Evolutionary conservation across 2,797 vertebrate genomes (phyloP).

Genomic region (Pseudochromis fuscus): DNA sequence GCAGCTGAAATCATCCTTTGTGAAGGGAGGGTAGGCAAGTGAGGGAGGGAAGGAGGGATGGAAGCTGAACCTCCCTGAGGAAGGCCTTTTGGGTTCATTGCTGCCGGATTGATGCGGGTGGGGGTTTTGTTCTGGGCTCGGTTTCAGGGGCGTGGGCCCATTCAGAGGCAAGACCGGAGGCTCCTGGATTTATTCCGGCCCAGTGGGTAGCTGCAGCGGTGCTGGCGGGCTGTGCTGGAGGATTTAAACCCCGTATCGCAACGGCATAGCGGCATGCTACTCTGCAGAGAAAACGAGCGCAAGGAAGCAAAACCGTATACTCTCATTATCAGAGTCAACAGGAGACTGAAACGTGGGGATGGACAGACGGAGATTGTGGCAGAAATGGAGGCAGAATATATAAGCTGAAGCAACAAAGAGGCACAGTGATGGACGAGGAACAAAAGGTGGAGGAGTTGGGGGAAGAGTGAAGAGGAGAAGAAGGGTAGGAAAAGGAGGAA

Average conservation of each 20-base stretch:
- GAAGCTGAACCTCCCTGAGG: slow-evolving; percentile 66
- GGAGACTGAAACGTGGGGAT: slow-evolving; percentile 54
- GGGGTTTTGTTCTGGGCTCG: slow-evolving; percentile 62
- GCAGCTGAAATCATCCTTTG: slow-evolving; percentile 79
- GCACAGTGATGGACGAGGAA: neutral
- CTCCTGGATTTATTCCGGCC: slow-evolving; percentile 79
- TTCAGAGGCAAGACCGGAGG: slow-evolving; percentile 71
- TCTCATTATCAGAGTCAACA: slow-evolving; percentile 74
- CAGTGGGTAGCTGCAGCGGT: slow-evolving; percentile 67
- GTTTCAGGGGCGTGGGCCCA: slow-evolving; percentile 70
- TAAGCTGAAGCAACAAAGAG: slow-evolving; percentile 33
- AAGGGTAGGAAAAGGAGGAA: slow-evolving; percentile 49
- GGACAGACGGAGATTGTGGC: slow-evolving; percentile 31
- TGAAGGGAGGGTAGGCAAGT: slow-evolving; percentile 52
- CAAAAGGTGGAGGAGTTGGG: slow-evolving; percentile 17
- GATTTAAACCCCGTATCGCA: slow-evolving; percentile 68
- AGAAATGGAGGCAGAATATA: slow-evolving; percentile 33
- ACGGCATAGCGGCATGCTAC: slow-evolving; percentile 47
- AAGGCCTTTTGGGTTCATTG: slow-evolving; percentile 72
- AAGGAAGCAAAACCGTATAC: slow-evolving; percentile 62
- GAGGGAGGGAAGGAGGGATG: slow-evolving; percentile 46
- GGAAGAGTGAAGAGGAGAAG: slow-evolving; percentile 18
- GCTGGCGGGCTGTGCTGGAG: slow-evolving; percentile 49
- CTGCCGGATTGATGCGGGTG: slow-evolving; percentile 55
- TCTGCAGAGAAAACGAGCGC: slow-evolving; percentile 61